These are phyloP conservation scores for Chymomyza procnemis DNA, from an alignment of 2,888 invertebrate species.

Conservation along the genomic window DNA sequence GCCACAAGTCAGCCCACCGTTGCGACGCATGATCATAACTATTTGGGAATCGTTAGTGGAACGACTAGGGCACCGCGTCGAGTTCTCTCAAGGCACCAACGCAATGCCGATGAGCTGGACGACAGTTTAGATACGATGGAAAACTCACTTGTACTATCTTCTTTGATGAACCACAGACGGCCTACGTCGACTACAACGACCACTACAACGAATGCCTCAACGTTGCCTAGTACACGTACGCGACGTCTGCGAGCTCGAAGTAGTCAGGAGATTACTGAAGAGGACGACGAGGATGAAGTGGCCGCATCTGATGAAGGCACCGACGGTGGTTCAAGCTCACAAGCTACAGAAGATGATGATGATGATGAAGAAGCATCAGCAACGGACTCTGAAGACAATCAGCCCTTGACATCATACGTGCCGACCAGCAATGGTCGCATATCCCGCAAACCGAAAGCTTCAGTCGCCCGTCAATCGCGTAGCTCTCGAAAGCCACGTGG, in stretches of 20 bases:
- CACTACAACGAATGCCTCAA: conserved; percentile 10
- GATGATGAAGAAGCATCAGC: conserved; percentile 62
- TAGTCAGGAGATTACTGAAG: conserved; percentile 71
- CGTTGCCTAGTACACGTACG: conserved; percentile 27
- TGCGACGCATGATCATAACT: conserved; percentile 76
- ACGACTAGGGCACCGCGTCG: conserved; percentile 73
- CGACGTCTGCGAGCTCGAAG: conserved; percentile 65
- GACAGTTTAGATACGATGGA: conserved; percentile 66
- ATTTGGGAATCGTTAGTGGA: conserved; percentile 70
- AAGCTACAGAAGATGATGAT: conserved; percentile 41
- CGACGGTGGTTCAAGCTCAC: conserved; percentile 71
- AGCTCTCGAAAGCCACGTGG: conserved; percentile 21
- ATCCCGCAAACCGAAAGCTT: conserved; percentile 42
- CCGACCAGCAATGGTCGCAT: conserved; percentile 54
- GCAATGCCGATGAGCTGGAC: conserved; percentile 77
- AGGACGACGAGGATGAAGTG: conserved; percentile 58
- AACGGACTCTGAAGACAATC: conserved; percentile 78
- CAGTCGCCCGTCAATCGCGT: conserved; percentile 10
- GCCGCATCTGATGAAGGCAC: conserved; percentile 75
- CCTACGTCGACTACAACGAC: conserved; percentile 64
- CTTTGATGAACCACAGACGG: conserved; percentile 64
- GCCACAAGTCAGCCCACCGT: conserved; percentile 40
- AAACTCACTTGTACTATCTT: conserved; percentile 50
- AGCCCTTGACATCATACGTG: conserved; percentile 79
- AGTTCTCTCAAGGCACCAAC: conserved; percentile 77